Conservation (phyloP, 2,888 invertebrate species). For the Cataglyphis rosenhaueri region DNA sequence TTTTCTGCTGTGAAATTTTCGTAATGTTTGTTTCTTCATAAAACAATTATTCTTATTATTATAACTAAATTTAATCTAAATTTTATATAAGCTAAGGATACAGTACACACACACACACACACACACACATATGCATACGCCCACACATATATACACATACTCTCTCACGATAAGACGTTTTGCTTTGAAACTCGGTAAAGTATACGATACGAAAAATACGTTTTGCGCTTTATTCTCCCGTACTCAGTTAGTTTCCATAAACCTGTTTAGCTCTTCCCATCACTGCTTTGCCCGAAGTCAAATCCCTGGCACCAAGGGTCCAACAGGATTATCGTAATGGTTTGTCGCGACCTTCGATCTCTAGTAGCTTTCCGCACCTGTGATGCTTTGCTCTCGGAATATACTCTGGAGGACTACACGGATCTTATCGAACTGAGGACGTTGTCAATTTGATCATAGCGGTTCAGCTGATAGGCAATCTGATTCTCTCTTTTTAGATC, state of each 20-base stretch:
- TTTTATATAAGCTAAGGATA: background rate
- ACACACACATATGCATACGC: background rate
- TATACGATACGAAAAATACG: constrained; percentile 17
- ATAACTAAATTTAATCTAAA: background rate
- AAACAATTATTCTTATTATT: background rate
- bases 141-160: background rate
- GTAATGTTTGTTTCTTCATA: background rate
- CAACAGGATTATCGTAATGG: constrained; percentile 84
- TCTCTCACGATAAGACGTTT: background rate
- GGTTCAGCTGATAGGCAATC: background rate
- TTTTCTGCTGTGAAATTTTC: background rate
- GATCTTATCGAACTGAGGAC: constrained; percentile 30
- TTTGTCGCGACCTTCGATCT: constrained; percentile 76
- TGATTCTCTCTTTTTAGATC: background rate
- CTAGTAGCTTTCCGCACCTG: constrained; percentile 60
- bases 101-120: background rate
- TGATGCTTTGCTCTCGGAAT: constrained; percentile 47
- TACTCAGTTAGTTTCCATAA: constrained; percentile 43
- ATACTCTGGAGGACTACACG: constrained; percentile 13
- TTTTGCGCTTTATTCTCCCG: background rate
- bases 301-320: constrained; percentile 78
- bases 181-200: background rate
- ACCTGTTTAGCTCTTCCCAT: constrained; percentile 68
- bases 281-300: constrained; percentile 75
- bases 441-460: constrained; percentile 11